Percentiles rank a stretch among this genome's conserved stretches.
Evolutionary conservation across 2,888 invertebrate genomes (phyloP).

Genomic region (Tinea pellionella): DNA sequence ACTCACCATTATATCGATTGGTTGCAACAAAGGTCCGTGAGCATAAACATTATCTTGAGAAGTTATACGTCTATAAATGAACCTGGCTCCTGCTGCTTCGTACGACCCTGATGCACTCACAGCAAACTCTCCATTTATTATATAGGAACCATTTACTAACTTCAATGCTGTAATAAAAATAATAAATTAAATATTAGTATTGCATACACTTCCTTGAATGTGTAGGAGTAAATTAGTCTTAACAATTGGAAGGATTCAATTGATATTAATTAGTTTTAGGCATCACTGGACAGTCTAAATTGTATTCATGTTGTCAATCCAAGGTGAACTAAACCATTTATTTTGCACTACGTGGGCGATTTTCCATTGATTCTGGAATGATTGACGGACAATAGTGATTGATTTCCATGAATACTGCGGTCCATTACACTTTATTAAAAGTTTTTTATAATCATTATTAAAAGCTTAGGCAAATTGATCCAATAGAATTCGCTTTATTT

Average conservation of each 20-base stretch:
- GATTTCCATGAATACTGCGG: slow-evolving; percentile 32
- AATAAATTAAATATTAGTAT: not conserved
- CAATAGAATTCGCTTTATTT: not conserved
- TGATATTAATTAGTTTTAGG: not conserved
- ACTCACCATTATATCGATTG: slow-evolving; percentile 83
- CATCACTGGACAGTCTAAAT: slow-evolving; percentile 4
- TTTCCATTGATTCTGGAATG: slow-evolving; percentile 31
- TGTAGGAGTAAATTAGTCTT: not conserved
- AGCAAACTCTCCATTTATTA: slow-evolving; percentile 79
- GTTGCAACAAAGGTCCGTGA: slow-evolving; percentile 79
- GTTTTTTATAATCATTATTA: slow-evolving; percentile 28
- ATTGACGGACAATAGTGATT: slow-evolving; percentile 34
- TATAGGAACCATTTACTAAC: slow-evolving; percentile 75
- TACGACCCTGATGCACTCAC: slow-evolving; percentile 72
- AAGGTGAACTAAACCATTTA: slow-evolving; percentile 31
- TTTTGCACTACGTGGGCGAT: slow-evolving; percentile 36
- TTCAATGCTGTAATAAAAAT: slow-evolving; percentile 75
- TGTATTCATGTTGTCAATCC: slow-evolving; percentile 14
- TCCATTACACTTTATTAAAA: slow-evolving; percentile 46
- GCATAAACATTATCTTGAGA: slow-evolving; percentile 76
- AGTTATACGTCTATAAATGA: slow-evolving; percentile 77
- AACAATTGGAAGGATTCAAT: slow-evolving; percentile 4
- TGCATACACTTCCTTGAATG: not conserved
- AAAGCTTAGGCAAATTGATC: not conserved
- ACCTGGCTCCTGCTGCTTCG: slow-evolving; percentile 75